Percentiles rank a stretch among this genome's conserved stretches.
Evolutionary conservation across 1,140 invertebrate genomes (phyloP).

Genomic region (Plectrocnemia conspersa): DNA sequence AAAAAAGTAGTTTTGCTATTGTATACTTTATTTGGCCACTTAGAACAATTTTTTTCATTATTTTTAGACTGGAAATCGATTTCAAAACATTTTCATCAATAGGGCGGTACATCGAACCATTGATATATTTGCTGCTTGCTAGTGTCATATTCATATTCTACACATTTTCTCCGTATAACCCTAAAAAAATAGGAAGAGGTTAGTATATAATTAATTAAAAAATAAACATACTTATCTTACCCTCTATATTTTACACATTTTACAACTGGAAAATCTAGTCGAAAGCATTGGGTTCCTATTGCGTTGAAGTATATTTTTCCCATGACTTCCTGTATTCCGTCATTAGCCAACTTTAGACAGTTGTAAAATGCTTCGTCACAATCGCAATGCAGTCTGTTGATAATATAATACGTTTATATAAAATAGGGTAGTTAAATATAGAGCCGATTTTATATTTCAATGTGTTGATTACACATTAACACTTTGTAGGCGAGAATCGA

Average conservation of each 20-base stretch:
- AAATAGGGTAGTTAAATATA: too few species aligned
- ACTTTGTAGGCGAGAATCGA: too few species aligned
- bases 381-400: conserved; percentile 56
- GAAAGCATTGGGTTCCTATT: conserved; percentile 62
- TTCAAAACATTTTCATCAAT: conserved; percentile 13
- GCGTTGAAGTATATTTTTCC: conserved; percentile 64
- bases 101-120: conserved; percentile 52
- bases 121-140: conserved; percentile 40
- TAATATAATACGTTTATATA: conserved; percentile 15
- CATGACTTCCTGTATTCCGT: conserved; percentile 50
- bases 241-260: conserved; percentile 49
- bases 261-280: conserved; percentile 59
- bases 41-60: too few species aligned
- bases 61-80: too few species aligned
- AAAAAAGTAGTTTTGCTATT: too few species aligned
- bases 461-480: too few species aligned
- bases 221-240: conserved; percentile 32
- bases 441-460: too few species aligned
- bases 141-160: conserved; percentile 44
- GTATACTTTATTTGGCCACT: too few species aligned
- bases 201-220: conserved; percentile 5
- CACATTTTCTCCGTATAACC: conserved; percentile 44
- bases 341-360: conserved; percentile 56
- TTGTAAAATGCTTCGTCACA: conserved; percentile 65
- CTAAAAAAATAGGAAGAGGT: conserved; percentile 38